phyloP scores from a whole-genome alignment of 2,113 vertebrate genomes.

The Pachycephala philippinensis region DNA sequence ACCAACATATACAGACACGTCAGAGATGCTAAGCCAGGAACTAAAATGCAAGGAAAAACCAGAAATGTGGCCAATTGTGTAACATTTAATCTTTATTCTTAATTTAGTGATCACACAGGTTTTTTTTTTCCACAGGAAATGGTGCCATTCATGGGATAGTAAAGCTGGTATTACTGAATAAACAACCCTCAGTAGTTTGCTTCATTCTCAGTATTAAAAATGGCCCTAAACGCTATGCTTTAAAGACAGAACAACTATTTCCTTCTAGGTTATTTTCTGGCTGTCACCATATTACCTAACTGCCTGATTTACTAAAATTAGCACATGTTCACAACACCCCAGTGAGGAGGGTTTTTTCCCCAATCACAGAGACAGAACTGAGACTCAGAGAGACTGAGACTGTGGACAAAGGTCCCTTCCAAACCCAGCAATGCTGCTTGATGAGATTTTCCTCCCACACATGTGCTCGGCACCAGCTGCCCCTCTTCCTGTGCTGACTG shows the following conservation, averaged over 20 bases:
- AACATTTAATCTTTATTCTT: neutral
- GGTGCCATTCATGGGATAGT: conserved; percentile 4
- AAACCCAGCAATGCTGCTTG: neutral
- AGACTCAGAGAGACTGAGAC: neutral
- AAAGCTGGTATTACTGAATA: conserved; percentile 15
- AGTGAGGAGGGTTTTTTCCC: neutral
- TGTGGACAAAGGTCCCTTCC: conserved; percentile 48
- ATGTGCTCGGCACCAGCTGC: conserved; percentile 7
- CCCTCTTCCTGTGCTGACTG: conserved; percentile 45
- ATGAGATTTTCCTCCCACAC: conserved; percentile 43
- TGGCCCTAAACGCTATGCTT: neutral
- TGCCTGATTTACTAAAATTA: conserved; percentile 19
- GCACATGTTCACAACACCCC: neutral
- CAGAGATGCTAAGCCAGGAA: neutral
- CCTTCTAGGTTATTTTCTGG: conserved; percentile 14
- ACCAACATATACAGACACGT: neutral
- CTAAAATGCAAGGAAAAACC: neutral
- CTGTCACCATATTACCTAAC: conserved; percentile 44
- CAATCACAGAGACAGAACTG: neutral
- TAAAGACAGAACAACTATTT: neutral
- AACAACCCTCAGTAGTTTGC: neutral
- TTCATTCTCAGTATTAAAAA: conserved; percentile 37
- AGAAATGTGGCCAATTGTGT: neutral
- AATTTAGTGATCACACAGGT: neutral
- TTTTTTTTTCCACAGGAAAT: neutral